These are phyloP conservation scores for Porites evermanni DNA, from an alignment of 92 coral and sea anemone genomes.

Conservation along the genomic window DNA sequence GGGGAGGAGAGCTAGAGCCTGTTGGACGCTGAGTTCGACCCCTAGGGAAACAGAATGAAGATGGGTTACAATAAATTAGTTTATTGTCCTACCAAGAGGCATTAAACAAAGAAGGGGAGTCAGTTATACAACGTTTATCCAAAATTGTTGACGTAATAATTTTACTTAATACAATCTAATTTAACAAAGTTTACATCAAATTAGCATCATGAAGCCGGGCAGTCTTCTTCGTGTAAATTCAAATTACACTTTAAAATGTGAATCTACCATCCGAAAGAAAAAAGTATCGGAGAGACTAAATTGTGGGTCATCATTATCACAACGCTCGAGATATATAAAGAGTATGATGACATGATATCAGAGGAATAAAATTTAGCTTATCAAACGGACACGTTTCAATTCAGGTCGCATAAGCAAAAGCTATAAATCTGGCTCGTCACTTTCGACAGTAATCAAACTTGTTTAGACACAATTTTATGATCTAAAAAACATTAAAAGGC, in stretches of 20 bases:
- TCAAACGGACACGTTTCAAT: background rate
- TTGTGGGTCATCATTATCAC: background rate
- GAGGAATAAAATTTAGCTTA: background rate
- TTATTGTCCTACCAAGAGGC: background rate
- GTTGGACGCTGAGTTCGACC: slow-evolving; percentile 10
- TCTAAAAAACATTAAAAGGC: background rate
- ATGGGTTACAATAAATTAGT: background rate
- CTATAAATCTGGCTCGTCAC: background rate
- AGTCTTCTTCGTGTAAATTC: background rate
- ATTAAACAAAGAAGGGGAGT: background rate
- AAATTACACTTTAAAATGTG: background rate
- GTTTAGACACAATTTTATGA: background rate
- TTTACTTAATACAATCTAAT: background rate
- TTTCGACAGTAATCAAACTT: background rate
- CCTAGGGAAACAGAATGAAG: background rate
- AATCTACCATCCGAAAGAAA: background rate
- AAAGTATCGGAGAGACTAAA: slow-evolving; percentile 23
- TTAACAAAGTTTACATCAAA: too few relatives aligned
- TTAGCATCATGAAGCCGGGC: too few relatives aligned
- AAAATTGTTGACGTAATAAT: too few relatives aligned
- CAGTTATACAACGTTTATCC: background rate
- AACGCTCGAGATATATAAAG: slow-evolving; percentile 18
- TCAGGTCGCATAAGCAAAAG: background rate
- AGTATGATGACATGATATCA: slow-evolving; percentile 2
- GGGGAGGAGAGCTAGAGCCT: slow-evolving; percentile 36